Percentiles rank a stretch among this genome's conserved stretches.
phyloP scores from a whole-genome alignment of 2,888 invertebrate genomes.

The Tachina fera region DNA sequence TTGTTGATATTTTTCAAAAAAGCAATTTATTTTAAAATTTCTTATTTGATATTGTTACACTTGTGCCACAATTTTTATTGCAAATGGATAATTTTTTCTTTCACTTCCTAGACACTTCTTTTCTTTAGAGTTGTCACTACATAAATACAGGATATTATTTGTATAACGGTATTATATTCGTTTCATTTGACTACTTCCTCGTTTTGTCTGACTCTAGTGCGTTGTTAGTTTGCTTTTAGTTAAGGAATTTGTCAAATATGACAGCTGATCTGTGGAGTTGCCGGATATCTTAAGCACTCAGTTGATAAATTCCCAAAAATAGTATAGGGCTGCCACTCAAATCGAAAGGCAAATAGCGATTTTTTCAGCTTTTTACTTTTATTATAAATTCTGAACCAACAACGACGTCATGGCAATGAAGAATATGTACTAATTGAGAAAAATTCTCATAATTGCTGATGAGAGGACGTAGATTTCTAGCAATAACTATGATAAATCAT shows the following conservation, averaged over 20 bases:
- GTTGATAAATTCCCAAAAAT: too few species aligned
- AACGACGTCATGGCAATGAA: too few species aligned
- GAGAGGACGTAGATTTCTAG: too few species aligned
- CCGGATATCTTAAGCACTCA: neutral
- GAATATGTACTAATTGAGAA: too few species aligned
- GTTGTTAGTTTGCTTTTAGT: slow-evolving; percentile 22
- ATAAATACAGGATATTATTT: slow-evolving; percentile 63
- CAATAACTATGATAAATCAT: too few species aligned
- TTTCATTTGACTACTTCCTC: slow-evolving; percentile 40
- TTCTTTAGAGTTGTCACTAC: slow-evolving; percentile 37
- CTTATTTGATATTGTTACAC: neutral
- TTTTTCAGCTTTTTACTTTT: too few species aligned
- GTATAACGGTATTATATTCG: slow-evolving; percentile 57
- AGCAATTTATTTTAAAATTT: neutral
- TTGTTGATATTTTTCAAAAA: slow-evolving; percentile 56
- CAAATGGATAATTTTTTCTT: slow-evolving; percentile 12
- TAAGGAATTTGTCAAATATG: slow-evolving; percentile 52
- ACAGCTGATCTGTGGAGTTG: slow-evolving; percentile 8
- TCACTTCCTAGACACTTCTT: slow-evolving; percentile 48
- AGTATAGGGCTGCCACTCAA: too few species aligned
- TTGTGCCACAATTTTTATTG: slow-evolving; percentile 5
- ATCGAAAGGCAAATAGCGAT: too few species aligned
- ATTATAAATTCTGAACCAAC: too few species aligned
- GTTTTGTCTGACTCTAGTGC: slow-evolving; percentile 17
- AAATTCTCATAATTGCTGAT: too few species aligned